Evolutionary conservation across 2,113 vertebrate species (phyloP), one percentile per base, ranked within the genome.

Genomic region (Progne subis): DNA sequence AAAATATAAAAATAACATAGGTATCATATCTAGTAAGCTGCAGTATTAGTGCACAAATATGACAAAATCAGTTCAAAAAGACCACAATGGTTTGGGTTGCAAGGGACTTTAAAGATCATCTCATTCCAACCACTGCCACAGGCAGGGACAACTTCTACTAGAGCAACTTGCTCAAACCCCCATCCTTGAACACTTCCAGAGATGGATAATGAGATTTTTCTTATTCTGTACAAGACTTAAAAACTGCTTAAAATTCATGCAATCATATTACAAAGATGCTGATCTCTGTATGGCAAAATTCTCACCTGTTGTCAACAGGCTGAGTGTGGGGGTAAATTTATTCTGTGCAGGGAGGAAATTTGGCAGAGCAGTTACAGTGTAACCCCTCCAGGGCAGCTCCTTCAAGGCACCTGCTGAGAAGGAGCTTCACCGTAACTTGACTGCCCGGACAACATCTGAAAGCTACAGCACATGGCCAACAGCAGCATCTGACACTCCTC

Each of bases 271-370:
- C 23, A 60, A 41, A 11, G 37, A 69, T n/a, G 28, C 6, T 19
- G 19, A 68, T 52, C 14, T 10, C 78, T 29, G 50, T 7, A 24
- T 2, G 5, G n/a, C 25, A 65, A 53, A 81, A 50, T 17, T 67
- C 59, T 23, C 9, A 5, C 0, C 0, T 32, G 61, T 7, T n/a
- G 4, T 21, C 29, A 29, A 28, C 4, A 49, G 10, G 25, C 26
- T 75, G 34, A 60, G 34, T 1, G 1, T 1, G 8, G 15, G 7
- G 6, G 18, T 2, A 4, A 63, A 52, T 71, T 80, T 46, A 18
- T 41, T 43, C 46, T 19, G 77, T 19, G 5, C 55, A 77, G 25
- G 49, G 17, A 60, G 24, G 12, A 53, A 34, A 5, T 61, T 2
- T 74, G 68, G 12, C 37, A 59, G 18, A 80, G 31, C 26, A 69